phyloP scores from a whole-genome alignment of 2,888 invertebrate genomes.

The Parnassius mnemosyne region DNA sequence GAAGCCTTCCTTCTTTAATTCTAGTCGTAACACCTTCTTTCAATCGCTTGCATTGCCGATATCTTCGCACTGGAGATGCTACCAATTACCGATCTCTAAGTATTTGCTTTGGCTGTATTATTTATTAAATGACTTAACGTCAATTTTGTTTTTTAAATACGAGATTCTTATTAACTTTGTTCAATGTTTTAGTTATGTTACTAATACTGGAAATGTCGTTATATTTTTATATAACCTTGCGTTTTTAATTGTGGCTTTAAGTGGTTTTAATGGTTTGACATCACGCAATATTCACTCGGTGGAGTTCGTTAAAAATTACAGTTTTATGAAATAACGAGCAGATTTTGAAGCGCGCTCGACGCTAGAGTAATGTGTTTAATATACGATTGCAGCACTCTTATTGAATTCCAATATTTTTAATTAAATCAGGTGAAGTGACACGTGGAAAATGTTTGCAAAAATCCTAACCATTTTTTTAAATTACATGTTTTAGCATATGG shows the following conservation, averaged over 20 bases:
- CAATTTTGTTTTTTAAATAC: no score
- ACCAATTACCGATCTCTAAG: neutral
- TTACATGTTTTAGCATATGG: neutral
- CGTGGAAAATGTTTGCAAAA: conserved; percentile 21
- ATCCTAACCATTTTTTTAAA: conserved; percentile 1
- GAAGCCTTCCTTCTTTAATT: no score
- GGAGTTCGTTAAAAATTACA: conserved; percentile 25
- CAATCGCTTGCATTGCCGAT: no score
- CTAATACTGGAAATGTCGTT: no score
- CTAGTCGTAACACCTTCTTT: no score
- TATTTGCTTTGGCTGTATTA: neutral
- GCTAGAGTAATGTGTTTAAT: conserved; percentile 43
- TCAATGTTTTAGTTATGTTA: no score
- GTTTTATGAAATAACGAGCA: conserved; percentile 47
- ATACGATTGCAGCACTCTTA: conserved; percentile 42
- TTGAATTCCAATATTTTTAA: conserved; percentile 48
- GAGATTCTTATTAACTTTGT: no score
- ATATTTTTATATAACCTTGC: neutral
- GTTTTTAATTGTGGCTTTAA: conserved; percentile 1
- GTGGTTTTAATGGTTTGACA: conserved; percentile 7
- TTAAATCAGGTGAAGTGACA: conserved; percentile 33
- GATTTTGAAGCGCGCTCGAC: conserved; percentile 39
- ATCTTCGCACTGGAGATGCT: no score
- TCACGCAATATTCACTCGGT: conserved; percentile 21
- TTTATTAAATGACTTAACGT: no score